Base-by-base conservation (phyloP, 2,888 invertebrate species). In the Eutolmus rufibarbis region DNA sequence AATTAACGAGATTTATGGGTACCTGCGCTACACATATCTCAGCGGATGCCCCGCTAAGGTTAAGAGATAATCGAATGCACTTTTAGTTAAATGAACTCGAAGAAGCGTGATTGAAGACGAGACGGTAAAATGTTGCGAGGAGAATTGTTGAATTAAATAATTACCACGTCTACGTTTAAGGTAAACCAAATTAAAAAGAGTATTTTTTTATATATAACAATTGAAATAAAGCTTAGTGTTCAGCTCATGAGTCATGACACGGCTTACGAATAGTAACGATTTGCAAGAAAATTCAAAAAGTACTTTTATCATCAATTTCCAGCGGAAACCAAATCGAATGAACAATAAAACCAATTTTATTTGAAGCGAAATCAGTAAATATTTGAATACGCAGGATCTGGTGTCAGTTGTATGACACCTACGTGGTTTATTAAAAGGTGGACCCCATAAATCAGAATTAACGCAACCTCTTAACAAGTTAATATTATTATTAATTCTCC, bases 381-480 rank as follows among this genome's bases (percentile, higher is more conserved):
- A 1, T 28, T 66, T 66, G 23, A 16, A 51, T 51, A 7, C 8
- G 28, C 28, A 66, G 66, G 51, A 7, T 16, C n/a, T 23, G 28
- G 1, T 23, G 28, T 8, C 66, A 66, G 5, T 23, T 28, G 12
- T 8, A 28, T 4, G 19, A 66, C 66, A 79, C 40, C 40, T 40
- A 78, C 37, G 23, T 40, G 40, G 78, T 43, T 78, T 37, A 51
- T 34, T 78, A 23, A 51, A 51, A 79, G 51, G 14, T 51, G 28
- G 12, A 51, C 28, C n/a, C 46, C 46, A 88, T 88, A 88, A 88
- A 88, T 88, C 34, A 88, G 51, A 86, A 88, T 88, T 84, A 88
- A 51, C 78, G 86, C 88, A 87, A 86, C 77, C 77, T 87, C 87
- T 86, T 88, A 88, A 88, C 88, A 88, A 88, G 88, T 88, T 88